Evolutionary conservation across 2,113 vertebrate species (phyloP).

Genomic region (Pao palembangensis): DNA sequence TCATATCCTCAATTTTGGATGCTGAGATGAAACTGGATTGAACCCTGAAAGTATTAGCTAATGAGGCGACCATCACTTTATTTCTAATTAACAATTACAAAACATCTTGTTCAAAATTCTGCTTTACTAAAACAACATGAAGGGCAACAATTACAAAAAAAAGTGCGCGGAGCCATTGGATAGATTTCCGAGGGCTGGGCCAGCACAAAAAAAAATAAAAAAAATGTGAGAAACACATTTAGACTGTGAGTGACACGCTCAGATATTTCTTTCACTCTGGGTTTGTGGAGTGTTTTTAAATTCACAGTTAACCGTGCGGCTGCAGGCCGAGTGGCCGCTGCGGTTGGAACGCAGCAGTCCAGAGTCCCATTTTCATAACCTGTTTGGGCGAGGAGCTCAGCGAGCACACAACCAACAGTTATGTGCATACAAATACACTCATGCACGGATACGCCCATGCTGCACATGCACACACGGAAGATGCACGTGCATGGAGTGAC

Average conservation of each 20-base stretch:
- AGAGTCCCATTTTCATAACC: slow-evolving; percentile 62
- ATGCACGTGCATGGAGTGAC: background rate
- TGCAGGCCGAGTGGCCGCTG: slow-evolving; percentile 53
- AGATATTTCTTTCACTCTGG: slow-evolving; percentile 53
- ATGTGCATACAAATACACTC: slow-evolving; percentile 39
- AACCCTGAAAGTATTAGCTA: no score
- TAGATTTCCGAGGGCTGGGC: slow-evolving; percentile 13
- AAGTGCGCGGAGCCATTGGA: background rate
- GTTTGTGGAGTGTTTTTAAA: slow-evolving; percentile 61
- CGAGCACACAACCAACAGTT: slow-evolving; percentile 55
- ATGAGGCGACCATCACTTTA: no score
- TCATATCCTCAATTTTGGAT: no score
- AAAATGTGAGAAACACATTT: slow-evolving; percentile 48
- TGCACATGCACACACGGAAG: no score
- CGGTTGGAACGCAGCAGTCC: slow-evolving; percentile 55
- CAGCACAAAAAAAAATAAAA: slow-evolving; percentile 24
- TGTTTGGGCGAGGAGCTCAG: slow-evolving; percentile 61
- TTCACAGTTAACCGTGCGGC: slow-evolving; percentile 55
- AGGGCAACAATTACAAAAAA: background rate
- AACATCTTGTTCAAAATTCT: no score
- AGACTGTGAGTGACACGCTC: slow-evolving; percentile 43
- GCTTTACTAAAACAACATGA: no score
- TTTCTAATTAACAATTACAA: no score
- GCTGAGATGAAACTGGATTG: no score
- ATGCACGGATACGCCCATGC: slow-evolving; percentile 37